phyloP scores from a whole-genome alignment of 2,888 invertebrate genomes.

The Tenthredo mesomela region DNA sequence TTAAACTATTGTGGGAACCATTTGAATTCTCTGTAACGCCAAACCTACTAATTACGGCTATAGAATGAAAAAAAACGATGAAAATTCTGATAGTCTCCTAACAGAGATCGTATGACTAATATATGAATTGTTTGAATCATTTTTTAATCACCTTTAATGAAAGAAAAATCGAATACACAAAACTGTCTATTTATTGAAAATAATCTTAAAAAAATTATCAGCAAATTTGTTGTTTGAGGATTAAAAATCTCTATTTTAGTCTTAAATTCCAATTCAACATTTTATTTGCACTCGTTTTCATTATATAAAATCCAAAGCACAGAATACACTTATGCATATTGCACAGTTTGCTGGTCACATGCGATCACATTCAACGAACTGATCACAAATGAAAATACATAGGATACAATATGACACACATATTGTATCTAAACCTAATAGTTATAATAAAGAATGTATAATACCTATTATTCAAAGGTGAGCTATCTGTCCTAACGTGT shows the following conservation, averaged over 20 bases:
- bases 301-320: neutral
- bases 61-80: too few relatives aligned
- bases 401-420: neutral
- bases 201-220: too few relatives aligned
- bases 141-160: too few relatives aligned
- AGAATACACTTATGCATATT: neutral
- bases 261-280: neutral
- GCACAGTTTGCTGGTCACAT: neutral
- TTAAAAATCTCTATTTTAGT: neutral
- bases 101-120: too few relatives aligned
- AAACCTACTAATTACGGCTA: too few relatives aligned
- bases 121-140: too few relatives aligned
- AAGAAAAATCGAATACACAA: too few relatives aligned
- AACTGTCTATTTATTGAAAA: too few relatives aligned
- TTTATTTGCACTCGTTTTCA: constrained; percentile 7
- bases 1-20: too few relatives aligned
- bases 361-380: neutral
- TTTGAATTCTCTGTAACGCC: too few relatives aligned
- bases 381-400: neutral
- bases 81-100: too few relatives aligned
- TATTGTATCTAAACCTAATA: neutral
- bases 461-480: neutral
- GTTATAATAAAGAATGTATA: neutral
- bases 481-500: neutral
- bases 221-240: too few relatives aligned